Evolutionary conservation across 2,113 vertebrate genomes (phyloP), one percentile per base, ranked within the genome.

Genomic region (Lichenostomus cassidix): DNA sequence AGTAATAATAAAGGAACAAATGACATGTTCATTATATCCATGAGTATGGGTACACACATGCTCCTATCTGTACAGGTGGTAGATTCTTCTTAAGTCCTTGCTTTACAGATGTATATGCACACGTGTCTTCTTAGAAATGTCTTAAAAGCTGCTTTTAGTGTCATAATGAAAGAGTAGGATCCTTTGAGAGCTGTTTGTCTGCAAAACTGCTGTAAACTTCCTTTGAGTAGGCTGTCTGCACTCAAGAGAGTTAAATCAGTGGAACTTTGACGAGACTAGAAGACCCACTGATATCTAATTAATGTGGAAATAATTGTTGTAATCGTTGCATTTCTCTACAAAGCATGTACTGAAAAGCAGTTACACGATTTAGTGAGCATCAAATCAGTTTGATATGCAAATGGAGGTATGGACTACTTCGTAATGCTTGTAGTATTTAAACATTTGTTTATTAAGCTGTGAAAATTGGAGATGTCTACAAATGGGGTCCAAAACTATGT

Each of bases 271-370:
- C 33, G 2, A 93, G 78, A 85, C 35, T 55, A 56, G 86, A 86
- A 93, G 60, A 90, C 42, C 69, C 53, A 39, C 77, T 92, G 92
- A 89, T 94, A 95, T 78, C 76, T 90, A 90, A 94, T 86, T 96
- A 89, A 94, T 65, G 86, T 71, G 87, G 65, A 81, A 73, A 77
- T 89, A 96, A 85, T 89, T 90, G 59, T 93, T 65, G 65, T 77
- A 92, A 93, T 89, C 59, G 12, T 82, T 81, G 29, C 56, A 24
- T 49, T 95, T 93, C 65, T 94, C 46, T 87, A 78, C 58, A 80
- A 90, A 71, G 80, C 69, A 33, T 70, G 83, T 46, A 44, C 75
- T 77, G 67, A 81, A 91, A 90, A 70, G 46, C 84, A 71, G 82
- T 79, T 90, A 78, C 44, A 25, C 14, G 2, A 89, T 95, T 87